Conservation (phyloP, 2,113 vertebrate genomes). For the Pseudopodoces humilis region DNA sequence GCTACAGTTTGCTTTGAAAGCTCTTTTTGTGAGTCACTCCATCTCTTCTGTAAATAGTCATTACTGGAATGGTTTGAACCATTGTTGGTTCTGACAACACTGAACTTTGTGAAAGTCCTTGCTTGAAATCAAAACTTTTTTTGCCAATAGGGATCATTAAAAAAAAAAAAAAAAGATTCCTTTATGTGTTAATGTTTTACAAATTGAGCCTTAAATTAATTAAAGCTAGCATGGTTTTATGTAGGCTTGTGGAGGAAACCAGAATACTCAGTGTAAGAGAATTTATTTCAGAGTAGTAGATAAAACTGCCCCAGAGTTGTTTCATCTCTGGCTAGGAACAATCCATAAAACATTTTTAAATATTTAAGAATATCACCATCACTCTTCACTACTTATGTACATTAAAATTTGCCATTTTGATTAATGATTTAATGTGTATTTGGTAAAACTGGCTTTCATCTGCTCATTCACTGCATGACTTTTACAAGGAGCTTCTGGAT, state of each 20-base stretch:
- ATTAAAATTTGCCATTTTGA: background rate
- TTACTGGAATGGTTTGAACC: background rate
- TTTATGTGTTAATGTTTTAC: background rate
- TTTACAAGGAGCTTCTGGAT: background rate
- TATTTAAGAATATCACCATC: background rate
- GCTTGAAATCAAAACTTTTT: background rate
- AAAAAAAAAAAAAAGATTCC: background rate
- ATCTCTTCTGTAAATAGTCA: background rate
- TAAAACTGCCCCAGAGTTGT: background rate
- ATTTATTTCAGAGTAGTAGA: background rate
- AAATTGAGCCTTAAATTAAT: background rate
- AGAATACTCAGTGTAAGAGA: background rate
- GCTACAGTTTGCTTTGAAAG: slow-evolving; percentile 18
- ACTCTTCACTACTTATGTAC: background rate
- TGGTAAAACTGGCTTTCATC: background rate
- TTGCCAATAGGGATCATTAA: accelerated
- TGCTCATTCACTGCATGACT: background rate
- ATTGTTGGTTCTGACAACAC: background rate
- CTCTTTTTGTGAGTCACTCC: slow-evolving; percentile 10
- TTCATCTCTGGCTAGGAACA: background rate
- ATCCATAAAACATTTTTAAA: background rate
- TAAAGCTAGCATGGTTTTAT: background rate
- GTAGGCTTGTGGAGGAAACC: background rate
- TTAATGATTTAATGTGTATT: background rate
- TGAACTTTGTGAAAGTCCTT: background rate